These are phyloP conservation scores for Metacarcinus magister DNA, from an alignment of 2,888 invertebrate genomes.

Conservation along the genomic window DNA sequence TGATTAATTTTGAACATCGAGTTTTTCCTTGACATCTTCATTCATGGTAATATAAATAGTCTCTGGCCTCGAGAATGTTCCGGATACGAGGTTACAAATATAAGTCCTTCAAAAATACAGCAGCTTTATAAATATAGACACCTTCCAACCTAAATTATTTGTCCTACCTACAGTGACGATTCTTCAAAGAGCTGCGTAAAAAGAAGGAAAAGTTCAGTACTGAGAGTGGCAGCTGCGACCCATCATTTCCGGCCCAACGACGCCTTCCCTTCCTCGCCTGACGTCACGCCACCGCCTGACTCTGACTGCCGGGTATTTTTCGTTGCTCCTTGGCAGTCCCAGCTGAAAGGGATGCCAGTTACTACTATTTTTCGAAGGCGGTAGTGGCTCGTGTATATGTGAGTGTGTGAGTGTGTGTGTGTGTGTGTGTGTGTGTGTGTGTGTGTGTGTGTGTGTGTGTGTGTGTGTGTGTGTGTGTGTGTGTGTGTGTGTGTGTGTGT, in stretches of 20 bases:
- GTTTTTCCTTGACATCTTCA: not conserved
- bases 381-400: not conserved
- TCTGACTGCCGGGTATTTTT: constrained; percentile 20
- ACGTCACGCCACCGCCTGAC: constrained; percentile 39
- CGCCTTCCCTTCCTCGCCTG: not conserved
- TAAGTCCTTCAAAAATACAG: not conserved
- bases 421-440: constrained; percentile 34
- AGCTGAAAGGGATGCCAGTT: not conserved
- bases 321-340: constrained; percentile 37
- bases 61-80: not conserved
- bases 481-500: not conserved
- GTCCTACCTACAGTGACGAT: not conserved
- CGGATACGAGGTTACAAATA: not conserved
- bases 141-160: not conserved
- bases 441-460: constrained; percentile 34
- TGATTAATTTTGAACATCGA: not conserved
- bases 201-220: not conserved
- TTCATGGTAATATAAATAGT: not conserved
- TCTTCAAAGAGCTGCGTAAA: not conserved
- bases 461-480: not conserved
- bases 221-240: not conserved
- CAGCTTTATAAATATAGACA: not conserved
- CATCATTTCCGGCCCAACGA: constrained; percentile 10
- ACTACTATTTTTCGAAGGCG: not conserved
- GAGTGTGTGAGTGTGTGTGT: constrained; percentile 31